Evolutionary conservation across 2,888 invertebrate species (phyloP), one percentile per base, ranked within the genome.

Genomic region (Chrysopilus asiliformis): DNA sequence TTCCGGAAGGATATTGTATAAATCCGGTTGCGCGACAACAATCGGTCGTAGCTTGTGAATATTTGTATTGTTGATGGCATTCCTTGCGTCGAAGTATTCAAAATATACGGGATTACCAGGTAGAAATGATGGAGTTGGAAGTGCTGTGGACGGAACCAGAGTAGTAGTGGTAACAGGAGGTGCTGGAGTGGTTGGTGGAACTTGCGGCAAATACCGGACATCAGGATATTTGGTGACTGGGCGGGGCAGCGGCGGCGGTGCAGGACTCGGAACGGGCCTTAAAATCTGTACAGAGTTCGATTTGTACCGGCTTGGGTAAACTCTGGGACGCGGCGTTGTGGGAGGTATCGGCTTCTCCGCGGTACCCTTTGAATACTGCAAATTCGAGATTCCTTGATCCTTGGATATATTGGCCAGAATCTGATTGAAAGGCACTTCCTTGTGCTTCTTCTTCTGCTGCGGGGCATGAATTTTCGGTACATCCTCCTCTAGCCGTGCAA

Each of bases 401-500:
- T 47, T 51, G 5, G 53, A 44, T 29, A 56, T 48, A 44, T 50
- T 52, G 1, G 53, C 52, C 46, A 47, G 39, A n/a, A 56, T 44
- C 22, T 58, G 47, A 35, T 48, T 57, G 32, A 49, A 48, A 4
- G 55, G 48, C 13, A 48, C 34, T 2, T 49, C 46, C 14, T 45
- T 43, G 33, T 30, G 42, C 41, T 20, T 43, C 33, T 12, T 49
- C 16, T 32, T 49, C 41, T 38, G 38, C 51, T 37, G 42, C 31
- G 65, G 61, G 40, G 53, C 49, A n/a, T n/a, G n/a, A n/a, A n/a
- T n/a, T n/a, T n/a, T n/a, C 6, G 39, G 42, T 5, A 57, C 56
- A 29, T 55, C 61, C 43, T 67, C 68, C 52, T 82, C 76, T 38
- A 80, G 60, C 2, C 77, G 73, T 4, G 78, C 79, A 52, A 89